phyloP scores from a whole-genome alignment of 1,140 invertebrate genomes.

The Ips nitidus region DNA sequence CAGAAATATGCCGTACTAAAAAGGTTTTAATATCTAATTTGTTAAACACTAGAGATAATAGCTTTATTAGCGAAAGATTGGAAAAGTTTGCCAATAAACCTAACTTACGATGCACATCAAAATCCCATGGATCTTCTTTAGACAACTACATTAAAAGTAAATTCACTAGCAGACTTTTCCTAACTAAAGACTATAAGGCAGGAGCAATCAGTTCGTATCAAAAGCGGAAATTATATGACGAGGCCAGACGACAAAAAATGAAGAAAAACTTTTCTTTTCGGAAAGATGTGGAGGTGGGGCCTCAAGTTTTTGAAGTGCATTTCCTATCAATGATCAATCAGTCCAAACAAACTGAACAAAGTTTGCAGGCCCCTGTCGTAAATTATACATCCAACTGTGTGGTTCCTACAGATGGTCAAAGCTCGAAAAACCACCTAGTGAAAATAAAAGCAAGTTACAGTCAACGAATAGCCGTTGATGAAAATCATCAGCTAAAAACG shows the following conservation, averaged over 20 bases:
- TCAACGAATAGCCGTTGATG: constrained; percentile 3
- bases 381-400: neutral
- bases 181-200: constrained; percentile 37
- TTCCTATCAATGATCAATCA: constrained; percentile 23
- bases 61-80: constrained; percentile 12
- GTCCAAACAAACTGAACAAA: neutral
- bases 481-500: neutral
- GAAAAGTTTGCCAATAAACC: constrained; percentile 32
- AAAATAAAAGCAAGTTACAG: neutral
- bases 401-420: neutral
- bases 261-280: constrained; percentile 25
- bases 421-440: neutral
- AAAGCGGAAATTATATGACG: constrained; percentile 38
- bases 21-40: neutral
- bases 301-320: constrained; percentile 38
- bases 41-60: constrained; percentile 2
- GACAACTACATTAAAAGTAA: constrained; percentile 22
- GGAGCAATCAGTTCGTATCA: constrained; percentile 36
- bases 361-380: neutral
- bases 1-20: constrained; percentile 11
- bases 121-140: constrained; percentile 15
- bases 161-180: constrained; percentile 30
- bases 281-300: constrained; percentile 10
- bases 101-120: constrained; percentile 10
- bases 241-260: constrained; percentile 34